Evolutionary conservation across 2,113 vertebrate genomes (phyloP).

Genomic region (Apodemus sylvaticus): DNA sequence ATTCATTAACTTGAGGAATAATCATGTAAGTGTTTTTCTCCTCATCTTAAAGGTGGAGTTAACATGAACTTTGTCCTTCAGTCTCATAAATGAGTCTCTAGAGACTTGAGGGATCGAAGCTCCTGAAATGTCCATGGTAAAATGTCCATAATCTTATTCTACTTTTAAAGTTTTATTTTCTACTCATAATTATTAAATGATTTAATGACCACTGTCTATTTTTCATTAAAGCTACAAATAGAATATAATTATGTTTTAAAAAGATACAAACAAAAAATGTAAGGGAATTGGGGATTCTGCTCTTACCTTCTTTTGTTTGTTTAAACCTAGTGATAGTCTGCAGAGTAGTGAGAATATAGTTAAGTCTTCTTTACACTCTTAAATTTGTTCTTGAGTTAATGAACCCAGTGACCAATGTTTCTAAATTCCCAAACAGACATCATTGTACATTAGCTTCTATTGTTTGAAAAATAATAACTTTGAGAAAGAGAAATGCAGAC

Average conservation of each 20-base stretch:
- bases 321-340: not conserved
- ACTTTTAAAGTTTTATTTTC: not conserved
- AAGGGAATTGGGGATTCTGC: not conserved
- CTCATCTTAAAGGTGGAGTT: conserved; percentile 15
- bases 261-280: conserved; percentile 11
- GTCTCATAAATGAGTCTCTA: not conserved
- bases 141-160: not conserved
- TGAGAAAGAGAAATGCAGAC: not conserved
- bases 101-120: not conserved
- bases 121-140: not conserved
- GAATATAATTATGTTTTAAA: not conserved
- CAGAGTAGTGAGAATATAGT: not conserved
- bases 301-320: not conserved
- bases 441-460: conserved; percentile 41
- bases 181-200: not conserved
- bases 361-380: not conserved
- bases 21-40: not conserved
- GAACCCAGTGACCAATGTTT: conserved; percentile 26
- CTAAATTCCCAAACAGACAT: conserved; percentile 36
- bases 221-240: not conserved
- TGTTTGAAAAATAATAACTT: conserved; percentile 11
- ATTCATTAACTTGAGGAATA: conserved; percentile 5
- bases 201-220: not conserved
- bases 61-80: conserved; percentile 25
- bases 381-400: conserved; percentile 27